phyloP scores from a whole-genome alignment of 2,797 vertebrate genomes.

The Semaprochilodus insignis region DNA sequence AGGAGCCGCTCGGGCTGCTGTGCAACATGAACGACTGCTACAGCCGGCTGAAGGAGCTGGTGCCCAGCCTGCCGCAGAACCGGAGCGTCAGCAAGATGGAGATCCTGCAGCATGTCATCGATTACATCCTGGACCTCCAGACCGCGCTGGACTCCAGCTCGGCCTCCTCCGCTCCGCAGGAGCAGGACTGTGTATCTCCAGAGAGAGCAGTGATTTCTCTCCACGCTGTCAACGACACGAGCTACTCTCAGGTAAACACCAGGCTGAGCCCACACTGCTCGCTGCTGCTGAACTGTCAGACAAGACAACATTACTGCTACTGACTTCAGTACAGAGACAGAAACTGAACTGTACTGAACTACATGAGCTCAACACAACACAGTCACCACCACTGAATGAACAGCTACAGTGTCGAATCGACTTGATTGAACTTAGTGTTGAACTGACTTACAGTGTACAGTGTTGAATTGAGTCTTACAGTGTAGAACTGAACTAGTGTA shows the following conservation, averaged over 20 bases:
- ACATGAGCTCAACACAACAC: neutral
- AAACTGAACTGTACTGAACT: neutral
- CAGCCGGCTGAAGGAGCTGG: constrained; percentile 87
- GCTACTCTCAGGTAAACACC: constrained; percentile 81
- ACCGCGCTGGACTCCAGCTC: constrained; percentile 82
- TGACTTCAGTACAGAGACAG: neutral
- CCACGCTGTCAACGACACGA: constrained; percentile 82
- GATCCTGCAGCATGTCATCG: constrained; percentile 92
- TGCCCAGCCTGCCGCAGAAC: constrained; percentile 88
- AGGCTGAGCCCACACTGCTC: no score
- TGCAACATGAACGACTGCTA: constrained; percentile 93
- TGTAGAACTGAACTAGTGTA: neutral
- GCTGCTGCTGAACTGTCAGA: neutral
- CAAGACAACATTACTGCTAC: neutral
- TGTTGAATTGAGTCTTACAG: neutral
- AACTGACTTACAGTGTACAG: neutral
- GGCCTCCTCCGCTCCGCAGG: constrained; percentile 65
- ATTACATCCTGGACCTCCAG: constrained; percentile 91
- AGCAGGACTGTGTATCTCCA: constrained; percentile 70
- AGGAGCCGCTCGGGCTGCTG: constrained; percentile 85
- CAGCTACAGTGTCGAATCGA: neutral
- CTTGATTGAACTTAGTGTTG: neutral
- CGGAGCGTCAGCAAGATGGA: constrained; percentile 91
- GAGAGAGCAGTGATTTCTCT: constrained; percentile 80
- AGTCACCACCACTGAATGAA: neutral